Evolutionary conservation across 1,140 invertebrate species (phyloP).

Genomic region (Drosophila kikkawai): DNA sequence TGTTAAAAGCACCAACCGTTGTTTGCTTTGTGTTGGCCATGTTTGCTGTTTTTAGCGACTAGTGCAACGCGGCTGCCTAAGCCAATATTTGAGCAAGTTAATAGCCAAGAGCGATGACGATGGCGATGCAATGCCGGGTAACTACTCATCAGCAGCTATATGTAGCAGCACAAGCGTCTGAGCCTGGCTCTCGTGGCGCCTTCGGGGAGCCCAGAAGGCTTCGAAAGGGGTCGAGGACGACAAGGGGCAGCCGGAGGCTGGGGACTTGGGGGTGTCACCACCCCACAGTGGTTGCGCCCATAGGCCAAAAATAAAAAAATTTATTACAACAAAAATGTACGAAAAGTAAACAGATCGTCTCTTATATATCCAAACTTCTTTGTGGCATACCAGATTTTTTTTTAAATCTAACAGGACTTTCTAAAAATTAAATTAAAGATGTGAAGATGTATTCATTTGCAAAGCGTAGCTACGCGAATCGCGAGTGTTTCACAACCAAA

Average conservation of each 20-base stretch:
- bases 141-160: conserved; percentile 55
- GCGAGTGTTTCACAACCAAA: too few relatives aligned
- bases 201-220: conserved; percentile 26
- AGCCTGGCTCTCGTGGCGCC: conserved; percentile 54
- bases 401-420: too few relatives aligned
- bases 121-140: conserved; percentile 47
- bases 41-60: conserved; percentile 65
- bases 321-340: too few relatives aligned
- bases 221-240: background rate
- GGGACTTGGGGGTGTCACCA: conserved; percentile 2
- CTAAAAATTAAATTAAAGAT: too few relatives aligned
- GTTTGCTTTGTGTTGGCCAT: conserved; percentile 60
- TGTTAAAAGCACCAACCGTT: conserved; percentile 30
- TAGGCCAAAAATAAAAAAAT: too few relatives aligned
- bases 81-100: conserved; percentile 79
- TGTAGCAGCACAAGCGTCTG: conserved; percentile 17
- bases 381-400: too few relatives aligned
- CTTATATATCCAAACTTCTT: too few relatives aligned
- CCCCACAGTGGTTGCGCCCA: too few relatives aligned
- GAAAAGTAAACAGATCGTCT: too few relatives aligned
- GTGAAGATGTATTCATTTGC: too few relatives aligned
- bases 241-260: background rate
- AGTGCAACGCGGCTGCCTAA: conserved; percentile 66
- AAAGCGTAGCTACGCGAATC: too few relatives aligned
- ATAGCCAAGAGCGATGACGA: conserved; percentile 71